Evolutionary conservation across 2,113 vertebrate species (phyloP).

Genomic region (Macheiramphus alcinus): DNA sequence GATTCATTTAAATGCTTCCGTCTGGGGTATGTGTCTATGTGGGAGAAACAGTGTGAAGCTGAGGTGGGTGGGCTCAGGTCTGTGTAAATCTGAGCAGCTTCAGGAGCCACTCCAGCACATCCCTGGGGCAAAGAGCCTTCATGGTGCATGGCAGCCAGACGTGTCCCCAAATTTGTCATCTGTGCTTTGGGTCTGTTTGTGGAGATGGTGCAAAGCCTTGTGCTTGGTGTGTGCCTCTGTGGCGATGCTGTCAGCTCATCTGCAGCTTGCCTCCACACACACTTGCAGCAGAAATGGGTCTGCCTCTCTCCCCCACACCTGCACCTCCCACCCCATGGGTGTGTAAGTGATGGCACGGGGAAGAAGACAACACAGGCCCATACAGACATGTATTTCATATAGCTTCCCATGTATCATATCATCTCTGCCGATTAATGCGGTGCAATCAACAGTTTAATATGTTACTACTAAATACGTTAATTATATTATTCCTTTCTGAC

Average conservation of each 20-base stretch:
- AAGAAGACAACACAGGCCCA: background rate
- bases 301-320: background rate
- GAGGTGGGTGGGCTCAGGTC: background rate
- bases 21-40: fast-evolving
- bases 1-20: background rate
- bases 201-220: background rate
- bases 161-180: fast-evolving
- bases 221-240: fast-evolving
- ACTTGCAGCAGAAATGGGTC: background rate
- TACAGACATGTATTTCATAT: background rate
- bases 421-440: background rate
- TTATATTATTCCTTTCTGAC: constrained; percentile 67
- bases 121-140: background rate
- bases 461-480: constrained; percentile 68
- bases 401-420: background rate
- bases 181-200: background rate
- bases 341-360: fast-evolving
- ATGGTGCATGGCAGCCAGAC: fast-evolving
- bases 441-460: constrained; percentile 63
- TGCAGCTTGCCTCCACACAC: background rate
- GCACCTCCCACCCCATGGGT: background rate
- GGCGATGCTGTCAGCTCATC: fast-evolving
- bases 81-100: background rate
- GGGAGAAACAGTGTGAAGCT: background rate
- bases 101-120: background rate